phyloP scores from a whole-genome alignment of 1,140 invertebrate species.

The Cyphomyrmex costatus region DNA sequence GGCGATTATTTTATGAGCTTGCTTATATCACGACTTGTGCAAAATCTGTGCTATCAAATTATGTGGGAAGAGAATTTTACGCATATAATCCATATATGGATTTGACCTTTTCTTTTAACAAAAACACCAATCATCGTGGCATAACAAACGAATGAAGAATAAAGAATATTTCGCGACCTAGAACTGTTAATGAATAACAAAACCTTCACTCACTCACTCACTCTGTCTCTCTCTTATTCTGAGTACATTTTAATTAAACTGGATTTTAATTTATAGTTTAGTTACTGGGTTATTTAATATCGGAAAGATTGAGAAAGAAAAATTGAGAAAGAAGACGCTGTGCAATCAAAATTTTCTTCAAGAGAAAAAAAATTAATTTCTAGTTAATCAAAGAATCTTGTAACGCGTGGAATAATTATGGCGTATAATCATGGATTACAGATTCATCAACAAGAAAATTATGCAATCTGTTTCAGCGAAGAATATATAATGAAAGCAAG shows the following conservation, averaged over 20 bases:
- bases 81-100: background rate
- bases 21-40: background rate
- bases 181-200: background rate
- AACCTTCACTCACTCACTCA: background rate
- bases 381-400: constrained; percentile 44
- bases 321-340: constrained; percentile 15
- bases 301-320: background rate
- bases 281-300: constrained; percentile 32
- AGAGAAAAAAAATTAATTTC: constrained; percentile 11
- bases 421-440: constrained; percentile 36
- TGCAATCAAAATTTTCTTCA: constrained; percentile 35
- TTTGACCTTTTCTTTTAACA: background rate
- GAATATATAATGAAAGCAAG: constrained; percentile 33
- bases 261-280: constrained; percentile 39
- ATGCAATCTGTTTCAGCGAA: constrained; percentile 24
- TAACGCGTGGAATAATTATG: constrained; percentile 45
- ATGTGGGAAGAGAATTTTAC: background rate
- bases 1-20: constrained; percentile 13
- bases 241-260: constrained; percentile 40
- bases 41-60: background rate
- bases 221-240: background rate
- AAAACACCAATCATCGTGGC: background rate
- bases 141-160: background rate
- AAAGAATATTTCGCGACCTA: background rate
- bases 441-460: constrained; percentile 39